These are phyloP conservation scores for Diceros bicornis DNA, from an alignment of 2,797 vertebrate genomes.

Conservation along the genomic window DNA sequence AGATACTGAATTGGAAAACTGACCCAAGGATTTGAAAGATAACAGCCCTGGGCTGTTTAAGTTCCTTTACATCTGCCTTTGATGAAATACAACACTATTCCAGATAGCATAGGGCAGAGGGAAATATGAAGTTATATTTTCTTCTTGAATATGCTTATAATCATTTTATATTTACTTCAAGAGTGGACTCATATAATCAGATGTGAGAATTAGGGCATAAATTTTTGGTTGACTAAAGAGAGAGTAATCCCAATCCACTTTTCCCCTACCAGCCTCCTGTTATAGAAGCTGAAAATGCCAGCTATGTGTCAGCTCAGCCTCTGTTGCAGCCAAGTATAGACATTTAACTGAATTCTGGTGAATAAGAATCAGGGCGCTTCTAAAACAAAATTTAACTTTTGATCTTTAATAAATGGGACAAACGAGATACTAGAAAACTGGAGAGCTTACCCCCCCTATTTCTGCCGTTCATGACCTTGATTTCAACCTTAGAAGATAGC, in stretches of 20 bases:
- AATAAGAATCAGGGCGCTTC: neutral
- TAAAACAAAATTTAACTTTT: conserved; percentile 3
- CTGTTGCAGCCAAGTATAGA: neutral
- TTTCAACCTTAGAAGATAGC: neutral
- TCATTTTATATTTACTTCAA: neutral
- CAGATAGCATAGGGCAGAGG: neutral
- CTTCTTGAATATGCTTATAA: neutral
- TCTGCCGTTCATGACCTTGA: neutral
- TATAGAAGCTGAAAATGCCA: neutral
- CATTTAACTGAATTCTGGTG: neutral
- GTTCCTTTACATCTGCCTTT: neutral
- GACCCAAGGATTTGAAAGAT: neutral
- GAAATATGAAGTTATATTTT: neutral
- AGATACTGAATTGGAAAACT: neutral
- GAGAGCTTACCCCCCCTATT: neutral
- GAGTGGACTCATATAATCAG: neutral
- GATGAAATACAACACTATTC: neutral
- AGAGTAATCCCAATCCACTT: neutral
- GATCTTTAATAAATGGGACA: neutral
- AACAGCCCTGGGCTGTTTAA: neutral
- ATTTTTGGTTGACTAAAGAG: neutral
- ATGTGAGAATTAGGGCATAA: neutral
- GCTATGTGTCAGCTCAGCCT: neutral
- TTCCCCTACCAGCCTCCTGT: neutral
- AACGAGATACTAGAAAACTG: neutral